These are phyloP conservation scores for Myocastor coypus DNA, from an alignment of 2,113 vertebrate genomes.

Conservation along the genomic window DNA sequence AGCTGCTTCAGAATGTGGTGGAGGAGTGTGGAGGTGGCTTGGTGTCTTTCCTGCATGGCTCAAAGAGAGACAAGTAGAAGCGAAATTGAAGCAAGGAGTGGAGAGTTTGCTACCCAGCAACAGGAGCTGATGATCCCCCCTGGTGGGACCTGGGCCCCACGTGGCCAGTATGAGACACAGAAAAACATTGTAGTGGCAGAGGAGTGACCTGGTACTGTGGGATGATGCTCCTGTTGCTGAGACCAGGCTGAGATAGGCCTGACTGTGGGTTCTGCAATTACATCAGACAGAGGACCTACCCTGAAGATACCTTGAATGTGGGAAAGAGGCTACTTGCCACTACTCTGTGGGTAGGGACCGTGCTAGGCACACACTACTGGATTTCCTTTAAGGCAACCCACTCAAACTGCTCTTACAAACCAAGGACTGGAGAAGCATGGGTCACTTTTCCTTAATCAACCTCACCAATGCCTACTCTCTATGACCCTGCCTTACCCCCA, in stretches of 20 bases:
- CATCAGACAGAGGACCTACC: background rate
- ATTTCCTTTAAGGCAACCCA: background rate
- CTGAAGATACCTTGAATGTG: background rate
- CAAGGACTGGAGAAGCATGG: background rate
- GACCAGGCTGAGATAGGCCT: background rate
- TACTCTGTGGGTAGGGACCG: background rate
- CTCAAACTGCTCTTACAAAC: background rate
- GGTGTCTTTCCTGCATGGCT: background rate
- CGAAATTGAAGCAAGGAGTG: background rate
- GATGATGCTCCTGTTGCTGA: background rate
- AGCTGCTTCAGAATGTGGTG: background rate
- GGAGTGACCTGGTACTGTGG: background rate
- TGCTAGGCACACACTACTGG: background rate
- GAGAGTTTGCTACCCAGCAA: background rate
- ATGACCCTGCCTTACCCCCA: background rate
- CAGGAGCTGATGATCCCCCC: background rate
- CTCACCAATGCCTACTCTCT: background rate
- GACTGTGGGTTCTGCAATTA: background rate
- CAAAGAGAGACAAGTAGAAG: constrained; percentile 9
- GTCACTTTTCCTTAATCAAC: background rate
- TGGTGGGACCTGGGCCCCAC: background rate
- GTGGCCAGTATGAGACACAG: background rate
- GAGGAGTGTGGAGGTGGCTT: background rate
- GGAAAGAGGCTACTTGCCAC: background rate
- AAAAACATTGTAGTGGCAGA: background rate